Percentiles rank a stretch among this genome's conserved stretches.
phyloP scores from a whole-genome alignment of 2,888 invertebrate species.

The Dasysyrphus tricinctus region DNA sequence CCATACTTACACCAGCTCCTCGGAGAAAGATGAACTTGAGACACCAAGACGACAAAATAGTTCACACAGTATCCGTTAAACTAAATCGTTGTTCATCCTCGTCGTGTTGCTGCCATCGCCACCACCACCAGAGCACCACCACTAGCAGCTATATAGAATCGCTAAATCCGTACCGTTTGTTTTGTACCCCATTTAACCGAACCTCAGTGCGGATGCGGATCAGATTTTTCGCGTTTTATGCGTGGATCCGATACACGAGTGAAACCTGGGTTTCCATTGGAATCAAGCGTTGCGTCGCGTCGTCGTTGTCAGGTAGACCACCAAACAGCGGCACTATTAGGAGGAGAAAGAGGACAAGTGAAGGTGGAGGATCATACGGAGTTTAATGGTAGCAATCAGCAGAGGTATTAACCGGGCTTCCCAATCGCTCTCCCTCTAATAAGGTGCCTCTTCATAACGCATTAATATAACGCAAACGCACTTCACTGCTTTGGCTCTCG shows the following conservation, averaged over 20 bases:
- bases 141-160: conserved; percentile 1
- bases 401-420: conserved; percentile 67
- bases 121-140: conserved; percentile 8
- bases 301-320: conserved; percentile 49
- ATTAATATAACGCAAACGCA: conserved; percentile 75
- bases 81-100: conserved; percentile 22
- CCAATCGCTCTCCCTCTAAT: conserved; percentile 68
- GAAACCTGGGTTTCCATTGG: conserved; percentile 11
- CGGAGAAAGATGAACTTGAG: conserved; percentile 72
- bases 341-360: conserved; percentile 5
- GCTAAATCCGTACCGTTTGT: conserved; percentile 25
- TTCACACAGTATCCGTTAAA: conserved; percentile 70
- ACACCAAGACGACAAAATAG: conserved; percentile 72
- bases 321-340: conserved; percentile 15
- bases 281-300: not conserved
- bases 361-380: conserved; percentile 48
- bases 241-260: conserved; percentile 70
- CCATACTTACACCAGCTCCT: conserved; percentile 51
- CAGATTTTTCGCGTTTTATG: conserved; percentile 67
- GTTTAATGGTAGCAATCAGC: conserved; percentile 74
- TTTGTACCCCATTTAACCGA: conserved; percentile 38
- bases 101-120: not conserved
- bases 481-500: conserved; percentile 31
- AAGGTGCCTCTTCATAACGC: conserved; percentile 75
- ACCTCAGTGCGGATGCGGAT: conserved; percentile 47